Percentiles rank a stretch among this genome's conserved stretches.
Conservation (phyloP, 2,797 vertebrate species). For the Amblyraja radiata region DNA sequence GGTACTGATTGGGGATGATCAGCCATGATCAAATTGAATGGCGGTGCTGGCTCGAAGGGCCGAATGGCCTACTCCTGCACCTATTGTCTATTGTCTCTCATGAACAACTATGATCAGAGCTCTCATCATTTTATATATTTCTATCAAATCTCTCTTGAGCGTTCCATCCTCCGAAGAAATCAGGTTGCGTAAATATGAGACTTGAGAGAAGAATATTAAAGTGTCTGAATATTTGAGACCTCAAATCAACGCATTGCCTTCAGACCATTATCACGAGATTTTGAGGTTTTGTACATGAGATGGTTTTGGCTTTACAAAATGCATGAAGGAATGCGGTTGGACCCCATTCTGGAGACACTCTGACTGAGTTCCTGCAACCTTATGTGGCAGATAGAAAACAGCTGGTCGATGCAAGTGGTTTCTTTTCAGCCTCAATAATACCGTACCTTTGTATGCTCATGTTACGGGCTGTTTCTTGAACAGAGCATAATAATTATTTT, state of each 20-base stretch:
- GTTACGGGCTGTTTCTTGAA: neutral
- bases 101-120: no score
- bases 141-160: no score
- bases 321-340: neutral
- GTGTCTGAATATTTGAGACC: neutral
- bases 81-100: no score
- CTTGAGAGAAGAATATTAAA: neutral
- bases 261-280: neutral
- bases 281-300: neutral
- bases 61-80: no score
- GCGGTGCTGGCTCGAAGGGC: no score
- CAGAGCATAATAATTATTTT: neutral
- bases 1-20: no score
- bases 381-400: neutral
- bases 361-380: neutral
- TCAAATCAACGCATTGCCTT: neutral
- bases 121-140: no score
- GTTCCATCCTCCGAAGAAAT: no score
- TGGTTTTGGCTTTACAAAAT: neutral
- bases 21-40: no score
- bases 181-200: no score
- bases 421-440: neutral
- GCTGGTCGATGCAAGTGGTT: neutral
- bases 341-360: neutral
- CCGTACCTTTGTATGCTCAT: neutral